phyloP scores from a whole-genome alignment of 35 echinoderm and acorn worm species.

The Stichopus chloronotus region DNA sequence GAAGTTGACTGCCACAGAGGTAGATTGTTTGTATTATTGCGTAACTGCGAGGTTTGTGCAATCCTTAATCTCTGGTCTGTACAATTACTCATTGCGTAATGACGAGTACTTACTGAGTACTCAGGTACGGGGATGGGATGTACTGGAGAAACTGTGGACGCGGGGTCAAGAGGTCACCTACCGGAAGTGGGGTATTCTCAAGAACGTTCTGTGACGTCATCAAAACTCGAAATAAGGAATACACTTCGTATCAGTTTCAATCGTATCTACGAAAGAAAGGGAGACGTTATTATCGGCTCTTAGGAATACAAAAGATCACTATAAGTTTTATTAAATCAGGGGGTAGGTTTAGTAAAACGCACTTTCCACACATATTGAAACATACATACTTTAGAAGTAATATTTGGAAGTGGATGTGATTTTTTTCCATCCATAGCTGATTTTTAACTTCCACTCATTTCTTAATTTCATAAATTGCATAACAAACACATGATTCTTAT shows the following conservation, averaged over 20 bases:
- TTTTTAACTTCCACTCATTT: too few relatives aligned
- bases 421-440: too few relatives aligned
- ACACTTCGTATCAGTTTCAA: not conserved
- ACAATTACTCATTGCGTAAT: not conserved
- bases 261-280: not conserved
- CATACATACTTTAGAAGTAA: too few relatives aligned
- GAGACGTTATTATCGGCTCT: not conserved
- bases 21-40: slow-evolving; percentile 1
- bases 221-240: not conserved
- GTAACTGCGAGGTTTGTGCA: slow-evolving; percentile 9
- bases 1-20: not conserved
- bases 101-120: not conserved
- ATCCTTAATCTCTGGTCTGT: not conserved
- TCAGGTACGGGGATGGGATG: not conserved
- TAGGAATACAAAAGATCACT: not conserved
- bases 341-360: too few relatives aligned
- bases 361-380: too few relatives aligned
- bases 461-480: too few relatives aligned
- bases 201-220: not conserved
- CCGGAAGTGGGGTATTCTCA: not conserved
- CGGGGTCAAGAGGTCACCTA: not conserved
- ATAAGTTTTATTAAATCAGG: not conserved
- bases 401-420: too few relatives aligned
- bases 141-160: not conserved
- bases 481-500: too few relatives aligned